Evolutionary conservation across 2,113 vertebrate species (phyloP).

Genomic region (Dermatemys mawii): DNA sequence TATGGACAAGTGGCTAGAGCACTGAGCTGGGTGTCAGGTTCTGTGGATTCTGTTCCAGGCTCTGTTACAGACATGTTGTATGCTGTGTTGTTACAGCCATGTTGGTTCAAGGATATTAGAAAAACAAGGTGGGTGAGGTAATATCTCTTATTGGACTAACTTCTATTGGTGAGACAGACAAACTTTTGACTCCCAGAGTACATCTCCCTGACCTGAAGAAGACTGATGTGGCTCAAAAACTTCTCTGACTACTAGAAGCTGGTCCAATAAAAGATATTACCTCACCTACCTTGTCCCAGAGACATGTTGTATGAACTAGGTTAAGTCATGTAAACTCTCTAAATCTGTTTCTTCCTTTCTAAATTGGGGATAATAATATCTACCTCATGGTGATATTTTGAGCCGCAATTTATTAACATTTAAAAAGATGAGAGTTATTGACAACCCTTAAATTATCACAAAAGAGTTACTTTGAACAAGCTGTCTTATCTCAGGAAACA

Average conservation of each 20-base stretch:
- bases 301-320: background rate
- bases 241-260: background rate
- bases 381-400: background rate
- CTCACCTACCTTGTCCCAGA: background rate
- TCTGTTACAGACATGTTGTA: background rate
- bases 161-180: background rate
- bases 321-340: background rate
- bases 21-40: background rate
- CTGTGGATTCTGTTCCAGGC: background rate
- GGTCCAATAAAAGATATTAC: background rate
- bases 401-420: background rate
- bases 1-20: background rate
- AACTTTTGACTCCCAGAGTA: background rate
- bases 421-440: background rate
- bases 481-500: background rate
- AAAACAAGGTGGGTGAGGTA: background rate
- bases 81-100: background rate
- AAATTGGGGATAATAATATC: background rate
- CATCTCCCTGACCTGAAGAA: background rate
- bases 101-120: background rate
- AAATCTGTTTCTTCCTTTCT: slow-evolving; percentile 14
- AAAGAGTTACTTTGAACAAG: background rate
- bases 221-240: background rate
- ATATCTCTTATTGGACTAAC: background rate
- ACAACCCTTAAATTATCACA: background rate